These are phyloP conservation scores for Notothenia coriiceps DNA, from an alignment of 2,113 vertebrate genomes.

Conservation along the genomic window DNA sequence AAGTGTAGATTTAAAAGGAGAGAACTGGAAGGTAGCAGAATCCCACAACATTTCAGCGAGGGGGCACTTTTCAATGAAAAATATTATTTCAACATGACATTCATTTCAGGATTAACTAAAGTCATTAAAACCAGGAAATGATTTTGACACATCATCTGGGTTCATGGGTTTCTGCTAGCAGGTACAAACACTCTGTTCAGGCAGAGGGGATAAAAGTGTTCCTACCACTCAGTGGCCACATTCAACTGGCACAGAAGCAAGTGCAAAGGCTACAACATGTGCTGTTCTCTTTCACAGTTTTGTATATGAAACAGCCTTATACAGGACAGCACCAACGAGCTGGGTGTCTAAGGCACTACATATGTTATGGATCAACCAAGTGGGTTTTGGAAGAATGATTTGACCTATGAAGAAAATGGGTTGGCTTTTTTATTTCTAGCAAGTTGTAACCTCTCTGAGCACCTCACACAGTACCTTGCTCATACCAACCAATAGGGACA, in stretches of 20 bases:
- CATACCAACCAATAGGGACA: neutral
- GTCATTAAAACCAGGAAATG: neutral
- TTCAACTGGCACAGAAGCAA: neutral
- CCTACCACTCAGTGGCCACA: neutral
- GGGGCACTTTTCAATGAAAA: too few relatives aligned
- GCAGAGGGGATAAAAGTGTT: neutral
- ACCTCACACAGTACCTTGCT: slow-evolving; percentile 17
- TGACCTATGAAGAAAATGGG: neutral
- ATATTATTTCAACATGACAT: neutral
- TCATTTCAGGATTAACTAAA: neutral
- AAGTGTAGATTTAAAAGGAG: slow-evolving; percentile 69
- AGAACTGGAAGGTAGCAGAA: slow-evolving; percentile 79
- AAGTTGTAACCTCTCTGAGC: slow-evolving; percentile 24
- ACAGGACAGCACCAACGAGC: neutral
- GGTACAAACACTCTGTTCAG: slow-evolving; percentile 30
- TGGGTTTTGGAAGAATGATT: neutral
- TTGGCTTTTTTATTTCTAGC: neutral
- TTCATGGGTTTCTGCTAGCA: slow-evolving; percentile 34
- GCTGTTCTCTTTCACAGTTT: neutral
- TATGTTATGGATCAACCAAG: neutral
- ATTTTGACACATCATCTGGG: neutral
- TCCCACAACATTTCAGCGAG: slow-evolving; percentile 43
- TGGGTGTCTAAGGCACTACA: neutral
- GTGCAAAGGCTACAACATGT: neutral
- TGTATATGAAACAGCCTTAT: neutral